Evolutionary conservation across 2,888 invertebrate genomes (phyloP).

Genomic region (Eupithecia inturbata): DNA sequence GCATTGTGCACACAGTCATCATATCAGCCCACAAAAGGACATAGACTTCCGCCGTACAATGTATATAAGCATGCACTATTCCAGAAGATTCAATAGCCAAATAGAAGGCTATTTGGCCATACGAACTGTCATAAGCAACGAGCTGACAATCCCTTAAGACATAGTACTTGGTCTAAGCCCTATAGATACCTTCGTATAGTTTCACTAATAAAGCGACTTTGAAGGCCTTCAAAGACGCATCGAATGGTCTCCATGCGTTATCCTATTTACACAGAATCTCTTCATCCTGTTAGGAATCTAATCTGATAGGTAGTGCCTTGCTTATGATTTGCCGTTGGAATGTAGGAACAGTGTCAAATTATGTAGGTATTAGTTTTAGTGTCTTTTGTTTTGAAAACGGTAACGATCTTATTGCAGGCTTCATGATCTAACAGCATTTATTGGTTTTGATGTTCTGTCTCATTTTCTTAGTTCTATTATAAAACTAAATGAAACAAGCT

Average conservation of each 20-base stretch:
- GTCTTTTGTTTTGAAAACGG: not conserved
- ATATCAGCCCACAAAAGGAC: no score
- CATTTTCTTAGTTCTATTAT: no score
- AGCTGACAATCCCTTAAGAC: not conserved
- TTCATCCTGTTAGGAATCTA: not conserved
- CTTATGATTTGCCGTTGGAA: no score
- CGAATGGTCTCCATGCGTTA: not conserved
- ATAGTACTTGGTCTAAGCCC: not conserved
- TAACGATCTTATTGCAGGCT: not conserved
- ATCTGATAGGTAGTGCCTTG: not conserved
- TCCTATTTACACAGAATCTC: not conserved
- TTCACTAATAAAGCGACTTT: not conserved
- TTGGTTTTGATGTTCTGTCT: no score
- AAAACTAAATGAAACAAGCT: no score
- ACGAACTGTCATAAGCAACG: not conserved
- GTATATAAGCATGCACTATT: not conserved
- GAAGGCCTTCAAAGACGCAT: not conserved
- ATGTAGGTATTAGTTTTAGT: not conserved
- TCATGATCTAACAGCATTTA: no score
- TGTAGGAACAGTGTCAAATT: not conserved
- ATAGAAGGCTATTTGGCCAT: not conserved
- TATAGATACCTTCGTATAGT: not conserved
- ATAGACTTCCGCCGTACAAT: no score
- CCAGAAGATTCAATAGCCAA: not conserved
- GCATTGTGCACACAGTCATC: not conserved